phyloP scores from a whole-genome alignment of 2,888 invertebrate species.

The Artemia sp. region DNA sequence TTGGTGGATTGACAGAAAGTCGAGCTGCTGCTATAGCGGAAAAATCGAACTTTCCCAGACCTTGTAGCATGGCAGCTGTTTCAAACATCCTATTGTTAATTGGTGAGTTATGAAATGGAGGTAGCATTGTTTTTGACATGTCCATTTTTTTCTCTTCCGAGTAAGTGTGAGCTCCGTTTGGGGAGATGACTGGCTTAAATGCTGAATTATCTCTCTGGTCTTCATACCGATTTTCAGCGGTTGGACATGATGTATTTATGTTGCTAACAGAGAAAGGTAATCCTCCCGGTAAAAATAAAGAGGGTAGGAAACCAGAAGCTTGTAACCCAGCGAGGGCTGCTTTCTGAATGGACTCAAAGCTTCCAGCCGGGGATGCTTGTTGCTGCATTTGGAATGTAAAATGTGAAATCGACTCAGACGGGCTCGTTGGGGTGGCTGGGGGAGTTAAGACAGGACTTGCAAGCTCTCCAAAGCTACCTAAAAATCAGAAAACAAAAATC shows the following conservation, averaged over 20 bases:
- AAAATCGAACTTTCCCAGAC: constrained; percentile 19
- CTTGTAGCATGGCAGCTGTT: constrained; percentile 23
- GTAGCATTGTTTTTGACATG: constrained; percentile 1
- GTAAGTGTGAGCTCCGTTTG: constrained; percentile 11
- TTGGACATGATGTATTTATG: constrained; percentile 15
- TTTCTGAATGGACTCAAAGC: constrained; percentile 20
- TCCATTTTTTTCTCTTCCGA: constrained; percentile 14
- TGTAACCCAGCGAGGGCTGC: constrained; percentile 19
- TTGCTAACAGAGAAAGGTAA: constrained; percentile 12
- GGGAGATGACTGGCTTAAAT: constrained; percentile 22
- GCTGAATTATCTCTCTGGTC: constrained; percentile 22
- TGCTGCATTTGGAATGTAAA: not conserved
- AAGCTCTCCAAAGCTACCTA: not conserved
- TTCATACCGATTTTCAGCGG: constrained; percentile 13
- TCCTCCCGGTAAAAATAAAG: constrained; percentile 21
- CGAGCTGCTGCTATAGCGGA: constrained; percentile 1
- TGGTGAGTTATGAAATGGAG: constrained; percentile 16
- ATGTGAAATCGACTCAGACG: constrained; percentile 15
- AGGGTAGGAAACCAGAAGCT: constrained; percentile 19
- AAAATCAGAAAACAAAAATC: too few relatives aligned
- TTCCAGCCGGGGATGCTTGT: not conserved
- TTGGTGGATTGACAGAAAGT: not conserved
- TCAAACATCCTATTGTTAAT: constrained; percentile 19
- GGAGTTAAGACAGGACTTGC: constrained; percentile 45
- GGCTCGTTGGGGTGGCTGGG: constrained; percentile 51